phyloP scores from a whole-genome alignment of 2,888 invertebrate species.

The Willowsia nigromaculata region DNA sequence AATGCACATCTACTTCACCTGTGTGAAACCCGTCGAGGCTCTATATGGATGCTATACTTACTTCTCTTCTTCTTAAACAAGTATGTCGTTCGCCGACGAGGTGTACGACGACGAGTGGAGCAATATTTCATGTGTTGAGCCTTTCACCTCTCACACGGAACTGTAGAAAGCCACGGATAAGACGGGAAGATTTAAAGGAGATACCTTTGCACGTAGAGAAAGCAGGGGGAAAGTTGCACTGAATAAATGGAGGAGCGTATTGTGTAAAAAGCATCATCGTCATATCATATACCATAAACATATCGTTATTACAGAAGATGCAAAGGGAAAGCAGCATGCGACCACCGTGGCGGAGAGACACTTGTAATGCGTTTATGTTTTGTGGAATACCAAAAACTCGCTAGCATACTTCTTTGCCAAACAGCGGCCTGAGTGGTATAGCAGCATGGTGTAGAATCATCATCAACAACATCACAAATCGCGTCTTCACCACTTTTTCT shows the following conservation, averaged over 20 bases:
- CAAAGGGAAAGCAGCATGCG: neutral
- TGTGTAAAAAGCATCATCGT: neutral
- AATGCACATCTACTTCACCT: neutral
- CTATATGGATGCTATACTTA: neutral
- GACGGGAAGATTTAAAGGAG: constrained; percentile 51
- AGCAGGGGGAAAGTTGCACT: neutral
- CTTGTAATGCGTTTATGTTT: neutral
- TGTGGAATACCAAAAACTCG: neutral
- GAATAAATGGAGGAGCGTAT: neutral
- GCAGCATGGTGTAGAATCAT: neutral
- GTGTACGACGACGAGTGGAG: neutral
- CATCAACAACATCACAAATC: constrained; percentile 17
- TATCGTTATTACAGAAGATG: constrained; percentile 6
- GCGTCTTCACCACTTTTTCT: neutral
- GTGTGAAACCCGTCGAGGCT: neutral
- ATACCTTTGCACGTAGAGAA: constrained; percentile 1
- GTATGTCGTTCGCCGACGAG: neutral
- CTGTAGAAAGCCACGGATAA: constrained; percentile 48
- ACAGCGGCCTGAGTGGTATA: neutral
- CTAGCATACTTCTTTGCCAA: neutral
- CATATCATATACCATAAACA: neutral
- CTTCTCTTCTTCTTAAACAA: constrained; percentile 1
- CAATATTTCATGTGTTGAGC: constrained; percentile 62
- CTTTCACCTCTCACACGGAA: constrained; percentile 60
- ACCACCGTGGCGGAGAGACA: neutral